Evolutionary conservation across 2,797 vertebrate species (phyloP).

Genomic region (Myotis planiceps): DNA sequence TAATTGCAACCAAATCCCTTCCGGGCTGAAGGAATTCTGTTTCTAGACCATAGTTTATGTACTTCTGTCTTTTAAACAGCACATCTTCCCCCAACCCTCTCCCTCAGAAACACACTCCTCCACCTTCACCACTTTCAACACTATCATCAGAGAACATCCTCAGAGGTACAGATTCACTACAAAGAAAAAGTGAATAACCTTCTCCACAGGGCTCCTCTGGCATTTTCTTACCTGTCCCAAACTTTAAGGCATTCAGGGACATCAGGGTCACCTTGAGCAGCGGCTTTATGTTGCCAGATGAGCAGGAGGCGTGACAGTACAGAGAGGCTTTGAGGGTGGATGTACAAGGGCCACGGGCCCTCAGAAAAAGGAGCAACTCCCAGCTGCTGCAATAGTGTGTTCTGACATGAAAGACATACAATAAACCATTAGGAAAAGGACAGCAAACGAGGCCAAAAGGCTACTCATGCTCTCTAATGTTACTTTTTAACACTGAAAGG

Average conservation of each 20-base stretch:
- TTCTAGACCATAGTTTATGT: not conserved
- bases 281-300: conserved; percentile 98
- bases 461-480: not conserved
- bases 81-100: not conserved
- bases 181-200: not conserved
- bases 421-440: conserved; percentile 16
- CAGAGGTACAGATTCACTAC: not conserved
- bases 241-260: conserved; percentile 97
- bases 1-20: not conserved
- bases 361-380: conserved; percentile 97
- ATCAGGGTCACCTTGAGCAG: conserved; percentile 94
- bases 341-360: conserved; percentile 97
- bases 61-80: not conserved
- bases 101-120: not conserved
- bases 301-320: conserved; percentile 96
- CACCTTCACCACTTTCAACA: not conserved
- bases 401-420: conserved; percentile 87
- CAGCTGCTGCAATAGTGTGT: conserved; percentile 95
- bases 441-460: not conserved
- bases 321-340: conserved; percentile 96
- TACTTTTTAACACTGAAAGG: not conserved
- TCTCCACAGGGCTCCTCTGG: not conserved
- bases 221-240: conserved; percentile 95
- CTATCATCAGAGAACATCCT: not conserved
- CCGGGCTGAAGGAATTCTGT: not conserved